Evolutionary conservation across 2,113 vertebrate genomes (phyloP).

Genomic region (Neomonachus schauinslandi): DNA sequence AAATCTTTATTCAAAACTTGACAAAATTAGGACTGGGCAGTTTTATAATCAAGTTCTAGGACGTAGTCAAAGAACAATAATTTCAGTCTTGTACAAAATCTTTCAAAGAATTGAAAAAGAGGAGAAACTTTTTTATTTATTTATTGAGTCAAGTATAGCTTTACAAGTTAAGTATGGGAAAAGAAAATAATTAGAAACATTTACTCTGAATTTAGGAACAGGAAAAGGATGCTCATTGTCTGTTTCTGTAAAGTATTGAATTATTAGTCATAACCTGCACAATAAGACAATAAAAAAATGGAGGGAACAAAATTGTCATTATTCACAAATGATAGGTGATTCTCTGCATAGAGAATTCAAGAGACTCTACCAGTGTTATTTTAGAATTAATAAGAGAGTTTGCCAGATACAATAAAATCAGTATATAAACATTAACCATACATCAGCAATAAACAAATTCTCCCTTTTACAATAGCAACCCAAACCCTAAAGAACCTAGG

Average conservation of each 20-base stretch:
- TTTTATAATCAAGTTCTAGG: not conserved
- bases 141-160: not conserved
- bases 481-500: not conserved
- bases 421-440: not conserved
- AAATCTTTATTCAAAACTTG: constrained; percentile 37
- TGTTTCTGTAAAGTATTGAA: not conserved
- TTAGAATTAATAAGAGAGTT: constrained; percentile 37
- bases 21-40: not conserved
- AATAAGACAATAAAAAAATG: not conserved
- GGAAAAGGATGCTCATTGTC: not conserved
- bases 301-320: not conserved
- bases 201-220: constrained; percentile 38
- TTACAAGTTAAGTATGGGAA: not conserved
- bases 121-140: not conserved
- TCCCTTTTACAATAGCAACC: not conserved
- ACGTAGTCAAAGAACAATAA: constrained; percentile 16
- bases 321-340: constrained; percentile 19
- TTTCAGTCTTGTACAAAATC: not conserved
- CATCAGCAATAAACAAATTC: not conserved
- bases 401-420: not conserved
- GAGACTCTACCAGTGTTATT: not conserved
- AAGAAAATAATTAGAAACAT: constrained; percentile 31
- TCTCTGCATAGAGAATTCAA: constrained; percentile 19
- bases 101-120: constrained; percentile 28
- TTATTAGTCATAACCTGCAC: not conserved